phyloP scores from a whole-genome alignment of 2,797 vertebrate species.

The Vireo griseus region DNA sequence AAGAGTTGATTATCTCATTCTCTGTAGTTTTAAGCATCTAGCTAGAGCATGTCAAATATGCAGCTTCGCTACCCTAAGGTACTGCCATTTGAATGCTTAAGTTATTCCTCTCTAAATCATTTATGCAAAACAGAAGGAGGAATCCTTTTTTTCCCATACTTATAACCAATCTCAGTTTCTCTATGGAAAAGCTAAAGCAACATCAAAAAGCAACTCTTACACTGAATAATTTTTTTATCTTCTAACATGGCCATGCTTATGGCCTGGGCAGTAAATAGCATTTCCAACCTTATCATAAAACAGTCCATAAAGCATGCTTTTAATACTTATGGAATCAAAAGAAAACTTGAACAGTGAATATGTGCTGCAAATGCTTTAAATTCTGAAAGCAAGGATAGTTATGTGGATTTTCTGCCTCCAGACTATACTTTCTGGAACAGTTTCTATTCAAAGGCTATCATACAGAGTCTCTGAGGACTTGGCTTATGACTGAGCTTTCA shows the following conservation, averaged over 20 bases:
- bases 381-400: not conserved
- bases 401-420: not conserved
- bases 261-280: not conserved
- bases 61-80: not conserved
- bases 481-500: not conserved
- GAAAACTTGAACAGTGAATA: not conserved
- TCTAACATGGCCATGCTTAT: not conserved
- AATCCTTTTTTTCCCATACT: not conserved
- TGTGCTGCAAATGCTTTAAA: not conserved
- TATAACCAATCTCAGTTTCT: not conserved
- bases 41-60: not conserved
- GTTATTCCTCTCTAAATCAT: not conserved
- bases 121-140: not conserved
- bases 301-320: not conserved
- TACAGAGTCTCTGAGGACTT: not conserved
- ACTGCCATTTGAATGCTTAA: not conserved
- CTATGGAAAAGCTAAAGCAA: not conserved
- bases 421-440: not conserved
- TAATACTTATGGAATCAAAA: not conserved
- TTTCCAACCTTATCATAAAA: not conserved
- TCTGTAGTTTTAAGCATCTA: not conserved
- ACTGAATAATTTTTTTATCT: not conserved
- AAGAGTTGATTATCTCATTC: not conserved
- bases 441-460: not conserved
- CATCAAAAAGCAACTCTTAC: not conserved